These are phyloP conservation scores for Galeopterus variegatus DNA, from an alignment of 2,113 vertebrate species.

Conservation along the genomic window DNA sequence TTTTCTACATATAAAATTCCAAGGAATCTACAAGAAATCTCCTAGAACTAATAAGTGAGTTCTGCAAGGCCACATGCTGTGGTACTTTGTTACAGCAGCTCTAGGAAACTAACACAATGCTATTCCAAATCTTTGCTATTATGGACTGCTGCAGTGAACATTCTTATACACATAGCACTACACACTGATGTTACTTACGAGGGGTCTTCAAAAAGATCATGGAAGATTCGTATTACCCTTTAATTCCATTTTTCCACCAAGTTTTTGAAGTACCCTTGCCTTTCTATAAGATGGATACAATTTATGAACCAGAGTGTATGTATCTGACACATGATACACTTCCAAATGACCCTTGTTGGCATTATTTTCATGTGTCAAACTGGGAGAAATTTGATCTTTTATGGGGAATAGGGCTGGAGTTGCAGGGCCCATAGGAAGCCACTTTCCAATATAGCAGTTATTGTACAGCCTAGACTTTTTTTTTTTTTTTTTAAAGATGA, in stretches of 20 bases:
- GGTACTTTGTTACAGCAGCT: background rate
- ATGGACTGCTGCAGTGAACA: background rate
- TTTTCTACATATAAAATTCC: background rate
- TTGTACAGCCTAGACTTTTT: background rate
- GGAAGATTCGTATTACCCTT: no score
- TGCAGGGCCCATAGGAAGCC: background rate
- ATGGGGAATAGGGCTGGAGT: background rate
- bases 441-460: background rate
- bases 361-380: background rate
- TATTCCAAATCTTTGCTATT: background rate
- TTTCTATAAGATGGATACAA: background rate
- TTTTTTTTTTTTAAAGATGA: no score
- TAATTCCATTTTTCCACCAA: no score
- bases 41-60: no score
- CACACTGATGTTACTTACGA: background rate
- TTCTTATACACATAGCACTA: background rate
- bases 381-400: slow-evolving; percentile 11
- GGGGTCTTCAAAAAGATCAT: no score
- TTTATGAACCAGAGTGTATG: background rate
- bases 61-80: no score
- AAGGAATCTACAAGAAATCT: background rate
- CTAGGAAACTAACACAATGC: background rate
- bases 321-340: background rate
- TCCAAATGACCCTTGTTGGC: background rate
- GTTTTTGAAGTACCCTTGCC: no score